phyloP scores from a whole-genome alignment of 1,140 invertebrate genomes.

The Mamestra configurata region DNA sequence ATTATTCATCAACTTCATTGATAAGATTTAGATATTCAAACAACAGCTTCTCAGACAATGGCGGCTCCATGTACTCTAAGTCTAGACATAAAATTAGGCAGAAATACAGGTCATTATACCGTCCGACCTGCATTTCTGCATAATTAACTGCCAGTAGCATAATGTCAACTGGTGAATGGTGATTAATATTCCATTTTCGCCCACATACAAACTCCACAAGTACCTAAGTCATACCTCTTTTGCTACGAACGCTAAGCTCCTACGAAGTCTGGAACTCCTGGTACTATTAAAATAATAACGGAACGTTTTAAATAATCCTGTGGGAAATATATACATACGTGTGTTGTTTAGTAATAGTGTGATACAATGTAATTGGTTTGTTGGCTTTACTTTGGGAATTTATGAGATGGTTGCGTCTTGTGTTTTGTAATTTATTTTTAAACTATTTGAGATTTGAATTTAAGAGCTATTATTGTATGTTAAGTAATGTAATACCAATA shows the following conservation, averaged over 20 bases:
- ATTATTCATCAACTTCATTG: background rate
- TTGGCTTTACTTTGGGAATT: background rate
- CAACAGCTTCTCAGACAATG: background rate
- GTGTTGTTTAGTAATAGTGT: background rate
- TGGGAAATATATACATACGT: background rate
- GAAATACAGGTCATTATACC: background rate
- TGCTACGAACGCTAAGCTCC: background rate
- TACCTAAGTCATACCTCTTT: background rate
- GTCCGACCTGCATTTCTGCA: constrained; percentile 28
- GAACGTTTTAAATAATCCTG: constrained; percentile 1
- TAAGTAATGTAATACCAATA: no score
- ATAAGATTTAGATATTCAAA: constrained; percentile 5
- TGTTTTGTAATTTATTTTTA: background rate
- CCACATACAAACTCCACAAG: constrained; percentile 12
- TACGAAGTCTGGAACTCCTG: background rate
- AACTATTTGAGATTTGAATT: background rate
- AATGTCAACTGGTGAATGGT: constrained; percentile 7
- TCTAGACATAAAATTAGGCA: constrained; percentile 35
- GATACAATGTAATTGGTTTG: constrained; percentile 4
- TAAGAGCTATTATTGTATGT: background rate
- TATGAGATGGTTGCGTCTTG: background rate
- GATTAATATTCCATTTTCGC: constrained; percentile 35
- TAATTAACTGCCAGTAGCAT: constrained; percentile 17
- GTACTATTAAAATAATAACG: constrained; percentile 5
- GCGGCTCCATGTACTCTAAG: background rate